A percentile compares a stretch with the other conserved stretches of the same genome.
Evolutionary conservation across 2,888 invertebrate species (phyloP).

Genomic region (Myathropa florea): DNA sequence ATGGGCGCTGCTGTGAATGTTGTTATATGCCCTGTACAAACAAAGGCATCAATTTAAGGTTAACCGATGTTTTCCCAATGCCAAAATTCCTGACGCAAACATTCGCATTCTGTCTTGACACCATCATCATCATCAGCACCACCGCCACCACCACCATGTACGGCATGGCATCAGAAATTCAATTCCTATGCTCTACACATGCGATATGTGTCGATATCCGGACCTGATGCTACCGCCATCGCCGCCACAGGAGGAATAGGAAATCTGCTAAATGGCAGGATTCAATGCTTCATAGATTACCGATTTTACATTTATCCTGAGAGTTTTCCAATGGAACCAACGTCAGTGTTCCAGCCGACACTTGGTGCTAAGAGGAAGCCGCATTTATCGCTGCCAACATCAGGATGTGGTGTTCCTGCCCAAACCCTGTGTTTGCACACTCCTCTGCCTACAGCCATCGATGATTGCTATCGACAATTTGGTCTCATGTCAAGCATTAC

Average conservation of each 20-base stretch:
- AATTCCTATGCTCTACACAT: constrained; percentile 43
- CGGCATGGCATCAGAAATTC: constrained; percentile 58
- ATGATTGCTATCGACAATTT: constrained; percentile 68
- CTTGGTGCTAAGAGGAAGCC: constrained; percentile 64
- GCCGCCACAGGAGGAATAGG: constrained; percentile 25
- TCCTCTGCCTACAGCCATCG: constrained; percentile 51
- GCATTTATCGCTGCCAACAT: constrained; percentile 68
- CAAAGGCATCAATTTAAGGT: constrained; percentile 72
- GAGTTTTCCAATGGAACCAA: constrained; percentile 67
- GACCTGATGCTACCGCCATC: constrained; percentile 32
- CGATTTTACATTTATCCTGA: constrained; percentile 68
- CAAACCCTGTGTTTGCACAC: constrained; percentile 32
- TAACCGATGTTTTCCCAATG: constrained; percentile 71
- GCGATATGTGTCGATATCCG: constrained; percentile 66
- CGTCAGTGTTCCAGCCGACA: constrained; percentile 51
- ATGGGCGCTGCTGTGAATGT: constrained; percentile 51
- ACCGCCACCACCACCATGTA: constrained; percentile 15
- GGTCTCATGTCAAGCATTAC: constrained; percentile 28
- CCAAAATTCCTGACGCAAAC: constrained; percentile 67
- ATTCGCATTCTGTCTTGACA: constrained; percentile 70
- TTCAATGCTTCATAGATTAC: constrained; percentile 71
- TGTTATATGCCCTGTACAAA: constrained; percentile 65
- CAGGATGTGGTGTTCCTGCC: constrained; percentile 62
- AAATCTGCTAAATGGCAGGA: constrained; percentile 70
- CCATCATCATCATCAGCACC: constrained; percentile 59